Base-by-base conservation (phyloP, 2,797 vertebrate species). In the Myioborus melanocephalus region DNA sequence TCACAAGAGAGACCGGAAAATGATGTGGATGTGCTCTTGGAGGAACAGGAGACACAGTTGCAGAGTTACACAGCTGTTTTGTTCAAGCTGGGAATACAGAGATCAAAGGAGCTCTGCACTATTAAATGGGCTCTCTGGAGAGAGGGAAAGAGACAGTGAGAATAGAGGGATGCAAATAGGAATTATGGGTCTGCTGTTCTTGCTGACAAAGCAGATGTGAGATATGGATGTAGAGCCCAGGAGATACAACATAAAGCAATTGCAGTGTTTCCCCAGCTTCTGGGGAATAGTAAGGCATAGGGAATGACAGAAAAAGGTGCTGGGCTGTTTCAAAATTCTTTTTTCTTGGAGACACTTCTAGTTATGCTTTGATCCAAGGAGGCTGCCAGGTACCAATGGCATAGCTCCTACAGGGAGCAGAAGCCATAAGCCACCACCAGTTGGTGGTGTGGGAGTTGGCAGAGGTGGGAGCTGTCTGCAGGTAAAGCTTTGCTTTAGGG, bases 61-160 rank as follows among this genome's bases (percentile, higher is more conserved):
- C 27, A 28, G 86, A 75, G 56, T 77, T 66, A 60, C 22, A 60
- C 60, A 87, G 71, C 43, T 90, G 50, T 75, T 95, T 52, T 53
- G 9, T 26, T 90, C 72, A 46, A 34, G 73, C 53, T 68, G 78
- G 60, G 68, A 91, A 85, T 30, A 70, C 0, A 1, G 60, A 94
- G 81, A 87, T 83, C 71, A 89, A 89, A 93, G 81, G 52, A 76
- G 28, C 32, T 56, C 52, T 34, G 39, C 37, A 22, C 32, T 23
- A 17, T 44, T 92, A 82, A 89, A 76, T 34, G 18, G 66, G 10
- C 44, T 93, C 75, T 87, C 92, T 70, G 50, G 77, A 73, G 95
- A 66, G 59, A 66, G 32, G 19, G 44, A 79, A 56, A 22, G 55
- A 89, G 89, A 77, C 78, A 69, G 44, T 52, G 70, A 73, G 30